Percentiles rank a stretch among this genome's conserved stretches.
Conservation (phyloP, 2,113 vertebrate species). For the Balaenoptera acutorostrata region DNA sequence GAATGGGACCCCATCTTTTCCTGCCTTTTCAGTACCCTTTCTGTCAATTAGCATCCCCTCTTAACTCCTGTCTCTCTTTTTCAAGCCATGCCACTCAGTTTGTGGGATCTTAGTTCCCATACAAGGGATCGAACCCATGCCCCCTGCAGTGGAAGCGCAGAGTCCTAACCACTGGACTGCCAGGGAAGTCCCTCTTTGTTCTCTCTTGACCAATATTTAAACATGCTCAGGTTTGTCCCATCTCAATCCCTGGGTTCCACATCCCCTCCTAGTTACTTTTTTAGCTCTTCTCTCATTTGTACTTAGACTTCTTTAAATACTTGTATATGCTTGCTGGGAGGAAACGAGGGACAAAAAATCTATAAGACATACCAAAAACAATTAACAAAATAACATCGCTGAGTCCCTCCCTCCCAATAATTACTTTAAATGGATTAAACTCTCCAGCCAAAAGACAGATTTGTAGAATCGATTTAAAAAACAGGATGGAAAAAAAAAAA, state of each 20-base stretch:
- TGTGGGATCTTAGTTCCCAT: background rate
- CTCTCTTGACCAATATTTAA: background rate
- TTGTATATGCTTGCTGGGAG: background rate
- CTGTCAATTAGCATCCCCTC: background rate
- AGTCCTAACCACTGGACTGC: background rate
- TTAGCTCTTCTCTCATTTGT: background rate
- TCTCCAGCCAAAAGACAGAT: background rate
- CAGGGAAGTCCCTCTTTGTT: background rate
- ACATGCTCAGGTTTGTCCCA: background rate
- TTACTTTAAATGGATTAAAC: conserved; percentile 2
- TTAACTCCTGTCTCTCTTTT: background rate
- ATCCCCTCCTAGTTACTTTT: background rate
- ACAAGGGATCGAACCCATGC: too few relatives aligned
- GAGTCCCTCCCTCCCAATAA: background rate
- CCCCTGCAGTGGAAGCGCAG: background rate
- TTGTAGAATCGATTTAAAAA: background rate
- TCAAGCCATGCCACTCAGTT: background rate
- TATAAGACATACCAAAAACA: background rate
- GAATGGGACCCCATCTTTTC: background rate
- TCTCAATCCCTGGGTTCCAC: background rate
- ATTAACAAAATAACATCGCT: background rate
- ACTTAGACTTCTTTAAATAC: background rate
- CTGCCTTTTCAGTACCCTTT: background rate
- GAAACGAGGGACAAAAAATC: background rate
- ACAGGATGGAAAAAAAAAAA: background rate